Evolutionary conservation across 2,888 invertebrate genomes (phyloP), one percentile per base, ranked within the genome.

Genomic region (Sepiola atlantica): DNA sequence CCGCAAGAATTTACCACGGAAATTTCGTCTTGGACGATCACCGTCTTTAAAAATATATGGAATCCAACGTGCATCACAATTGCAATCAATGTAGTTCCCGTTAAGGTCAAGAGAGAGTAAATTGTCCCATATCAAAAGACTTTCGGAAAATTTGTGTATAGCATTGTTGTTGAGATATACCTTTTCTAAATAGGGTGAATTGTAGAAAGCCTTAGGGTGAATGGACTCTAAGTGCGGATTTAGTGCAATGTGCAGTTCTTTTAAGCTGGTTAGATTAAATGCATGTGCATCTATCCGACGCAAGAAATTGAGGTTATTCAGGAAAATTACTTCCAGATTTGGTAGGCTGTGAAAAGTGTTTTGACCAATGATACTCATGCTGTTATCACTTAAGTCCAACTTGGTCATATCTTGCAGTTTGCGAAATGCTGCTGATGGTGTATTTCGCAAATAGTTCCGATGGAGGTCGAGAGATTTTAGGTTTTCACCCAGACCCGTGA

Each of bases 111-210:
- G 55, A 10, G 55, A 35, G 20, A 35, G 35, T 57, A 93, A 93
- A 93, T 55, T 93, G 21, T 93, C 28, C 93, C 55, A 93, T 16
- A 35, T 35, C 20, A 93, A 35, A 1, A 93, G 35, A 28, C 55
- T 35, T 55, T 93, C 32, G 10, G 57, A 35, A 93, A 93, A 55
- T 35, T 61, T 93, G 28, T 55, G 35, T 32, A 93, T 93, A 35
- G 35, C 93, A 61, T 93, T 93, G 14, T 93, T 93, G 57, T 93
- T 93, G n/a, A 93, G 57, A 35, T 61, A 93, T 10, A 93, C 93
- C n/a, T 35, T 32, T 93, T 93, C 55, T 35, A 93, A 61, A 21
- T 55, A n/a, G 35, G 93, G 93, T 24, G 55, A 55, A 93, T 93
- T 93, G 32, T 61, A 32, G 35, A 93, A 55, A 55, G 93, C 93